These are phyloP conservation scores for Melanotaenia boesemani DNA, from an alignment of 2,797 vertebrate genomes.

Conservation along the genomic window DNA sequence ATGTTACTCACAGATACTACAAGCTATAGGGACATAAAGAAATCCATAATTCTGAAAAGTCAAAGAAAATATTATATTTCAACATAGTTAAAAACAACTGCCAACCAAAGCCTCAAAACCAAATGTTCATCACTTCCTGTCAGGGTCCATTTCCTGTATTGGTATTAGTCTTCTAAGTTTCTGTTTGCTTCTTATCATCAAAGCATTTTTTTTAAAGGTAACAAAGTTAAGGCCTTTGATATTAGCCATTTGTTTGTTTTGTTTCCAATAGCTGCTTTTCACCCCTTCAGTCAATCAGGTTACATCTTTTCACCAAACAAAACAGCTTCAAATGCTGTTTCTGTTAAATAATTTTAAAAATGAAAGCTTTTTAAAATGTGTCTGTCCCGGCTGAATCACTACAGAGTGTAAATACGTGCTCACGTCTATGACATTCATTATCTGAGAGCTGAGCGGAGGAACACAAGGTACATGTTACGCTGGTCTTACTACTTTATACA, in stretches of 20 bases:
- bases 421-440: constrained; percentile 17
- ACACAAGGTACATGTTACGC: constrained; percentile 1
- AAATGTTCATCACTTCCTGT: constrained; percentile 37
- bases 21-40: constrained; percentile 6
- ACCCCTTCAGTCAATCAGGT: neutral
- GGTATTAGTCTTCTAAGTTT: constrained; percentile 1
- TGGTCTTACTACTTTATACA: constrained; percentile 25
- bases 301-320: neutral
- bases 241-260: constrained; percentile 22
- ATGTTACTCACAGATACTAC: neutral
- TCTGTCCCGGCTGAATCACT: constrained; percentile 12
- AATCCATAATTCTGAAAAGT: constrained; percentile 2
- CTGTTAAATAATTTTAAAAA: constrained; percentile 4
- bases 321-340: neutral
- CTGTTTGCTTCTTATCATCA: constrained; percentile 17
- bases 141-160: constrained; percentile 12
- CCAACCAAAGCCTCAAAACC: constrained; percentile 12
- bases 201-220: constrained; percentile 21
- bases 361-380: constrained; percentile 19
- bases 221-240: neutral
- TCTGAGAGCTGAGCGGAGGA: constrained; percentile 8
- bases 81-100: constrained; percentile 18
- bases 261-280: constrained; percentile 26
- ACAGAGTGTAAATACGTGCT: constrained; percentile 39
- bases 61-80: neutral